Base-by-base conservation (phyloP, 1,140 invertebrate genomes). In the Vanessa atalanta region DNA sequence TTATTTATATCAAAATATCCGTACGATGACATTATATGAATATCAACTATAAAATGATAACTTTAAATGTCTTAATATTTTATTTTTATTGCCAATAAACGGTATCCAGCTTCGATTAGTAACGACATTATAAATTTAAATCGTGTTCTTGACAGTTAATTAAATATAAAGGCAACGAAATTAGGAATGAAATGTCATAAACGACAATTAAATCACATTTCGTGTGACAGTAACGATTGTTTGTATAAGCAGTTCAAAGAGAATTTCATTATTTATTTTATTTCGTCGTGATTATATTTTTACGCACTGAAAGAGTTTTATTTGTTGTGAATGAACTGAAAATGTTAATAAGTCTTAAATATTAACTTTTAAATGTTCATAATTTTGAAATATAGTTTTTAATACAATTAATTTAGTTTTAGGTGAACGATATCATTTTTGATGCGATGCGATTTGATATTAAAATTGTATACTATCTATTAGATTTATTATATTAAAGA, bases 181-280 rank as follows among this genome's bases (percentile, higher is more conserved):
- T 75, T 72, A 67, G 66, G 51, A 71, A 69, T 72, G 72, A 73
- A 80, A 80, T 72, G 68, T 47, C 69, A 76, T 77, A 78, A 83
- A 79, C 73, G 72, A 70, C 78, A 80, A 83, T 82, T 78, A 85
- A 85, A 82, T 83, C 73, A 81, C 50, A 16, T 71, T 73, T 51
- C n/a, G 64, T 79, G 70, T 72, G 79, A 77, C 79, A 67, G 55
- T 80, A 69, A 83, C 61, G 78, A 65, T 69, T 77, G 73, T 79
- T 73, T 78, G 64, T 69, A 63, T 66, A 20, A 47, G n/a, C 26
- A 61, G 37, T 47, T 68, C 57, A 68, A 68, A 69, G 31, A 61
- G 57, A 15, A 26, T 61, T 20, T 20, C 23, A 23, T 57, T 57
- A 57, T 57, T 57, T 57, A 57, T 57, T 57, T 57, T 57, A 57